A percentile compares a stretch with the other conserved stretches of the same genome.
Conservation (phyloP, 2,888 invertebrate genomes). For the Parnassius orleans region DNA sequence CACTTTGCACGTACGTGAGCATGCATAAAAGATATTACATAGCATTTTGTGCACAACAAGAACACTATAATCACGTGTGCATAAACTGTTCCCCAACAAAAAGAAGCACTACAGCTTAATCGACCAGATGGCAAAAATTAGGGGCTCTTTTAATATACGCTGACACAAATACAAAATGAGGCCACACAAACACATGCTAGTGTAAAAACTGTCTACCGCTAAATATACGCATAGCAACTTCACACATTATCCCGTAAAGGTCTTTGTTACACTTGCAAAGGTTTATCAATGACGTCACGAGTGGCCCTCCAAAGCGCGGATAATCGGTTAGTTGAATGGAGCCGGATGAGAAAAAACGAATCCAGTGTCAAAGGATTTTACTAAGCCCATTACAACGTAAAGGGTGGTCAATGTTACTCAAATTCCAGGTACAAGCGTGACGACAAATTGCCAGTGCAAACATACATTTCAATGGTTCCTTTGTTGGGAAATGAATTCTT, state of each 20-base stretch:
- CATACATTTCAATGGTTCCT: too few species aligned
- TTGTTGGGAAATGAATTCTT: too few species aligned
- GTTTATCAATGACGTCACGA: constrained; percentile 25
- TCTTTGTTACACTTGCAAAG: constrained; percentile 19
- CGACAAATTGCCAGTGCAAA: neutral
- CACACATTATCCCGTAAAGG: constrained; percentile 19
- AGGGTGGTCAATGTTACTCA: constrained; percentile 22
- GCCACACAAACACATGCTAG: constrained; percentile 16
- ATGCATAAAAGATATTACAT: too few species aligned
- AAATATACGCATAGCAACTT: constrained; percentile 16
- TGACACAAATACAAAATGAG: constrained; percentile 22
- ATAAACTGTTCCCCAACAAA: constrained; percentile 9
- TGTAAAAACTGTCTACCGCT: constrained; percentile 6
- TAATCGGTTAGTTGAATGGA: constrained; percentile 41
- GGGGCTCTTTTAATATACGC: constrained; percentile 17
- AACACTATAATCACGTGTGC: constrained; percentile 14
- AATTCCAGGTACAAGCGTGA: constrained; percentile 10
- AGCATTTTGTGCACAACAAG: too few species aligned
- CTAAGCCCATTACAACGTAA: constrained; percentile 20
- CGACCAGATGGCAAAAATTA: constrained; percentile 22
- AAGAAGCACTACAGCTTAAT: constrained; percentile 10
- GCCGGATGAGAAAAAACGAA: constrained; percentile 46
- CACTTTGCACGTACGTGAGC: too few species aligned
- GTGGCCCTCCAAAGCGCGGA: constrained; percentile 31
- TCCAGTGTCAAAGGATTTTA: constrained; percentile 21